These are phyloP conservation scores for Probosciger aterrimus DNA, from an alignment of 2,113 vertebrate species.

Conservation along the genomic window DNA sequence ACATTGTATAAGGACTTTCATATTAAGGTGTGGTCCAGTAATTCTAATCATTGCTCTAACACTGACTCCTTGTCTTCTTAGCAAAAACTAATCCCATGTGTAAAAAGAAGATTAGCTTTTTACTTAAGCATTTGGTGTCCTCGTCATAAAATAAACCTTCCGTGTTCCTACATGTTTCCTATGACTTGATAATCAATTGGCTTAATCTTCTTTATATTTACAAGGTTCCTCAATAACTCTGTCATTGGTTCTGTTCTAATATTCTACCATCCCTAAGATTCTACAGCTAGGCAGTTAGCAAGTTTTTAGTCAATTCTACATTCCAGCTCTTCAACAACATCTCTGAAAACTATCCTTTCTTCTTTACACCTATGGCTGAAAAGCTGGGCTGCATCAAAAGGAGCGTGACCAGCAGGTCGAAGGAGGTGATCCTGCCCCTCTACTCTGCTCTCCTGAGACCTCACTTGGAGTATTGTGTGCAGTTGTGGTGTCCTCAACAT, in stretches of 20 bases:
- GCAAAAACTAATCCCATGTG: background rate
- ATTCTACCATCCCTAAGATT: background rate
- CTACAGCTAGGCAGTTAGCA: background rate
- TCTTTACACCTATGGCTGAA: background rate
- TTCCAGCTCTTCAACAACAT: background rate
- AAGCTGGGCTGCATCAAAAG: background rate
- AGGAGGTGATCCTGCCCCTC: background rate
- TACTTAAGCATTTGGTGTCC: background rate
- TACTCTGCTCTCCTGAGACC: background rate
- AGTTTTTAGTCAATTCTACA: background rate
- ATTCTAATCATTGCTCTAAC: background rate
- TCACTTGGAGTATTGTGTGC: background rate
- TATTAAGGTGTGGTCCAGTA: background rate
- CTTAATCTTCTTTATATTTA: background rate
- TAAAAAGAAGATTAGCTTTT: background rate
- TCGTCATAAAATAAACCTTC: background rate
- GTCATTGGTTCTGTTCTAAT: background rate
- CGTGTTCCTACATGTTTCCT: background rate
- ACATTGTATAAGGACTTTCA: background rate
- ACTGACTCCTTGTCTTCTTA: background rate
- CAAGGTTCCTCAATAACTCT: background rate
- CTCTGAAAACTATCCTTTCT: conserved; percentile 11
- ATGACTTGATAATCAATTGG: background rate
- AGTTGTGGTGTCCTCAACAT: background rate
- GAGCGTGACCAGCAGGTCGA: background rate